Evolutionary conservation across 2,797 vertebrate genomes (phyloP).

Genomic region (Eleutherodactylus coqui): DNA sequence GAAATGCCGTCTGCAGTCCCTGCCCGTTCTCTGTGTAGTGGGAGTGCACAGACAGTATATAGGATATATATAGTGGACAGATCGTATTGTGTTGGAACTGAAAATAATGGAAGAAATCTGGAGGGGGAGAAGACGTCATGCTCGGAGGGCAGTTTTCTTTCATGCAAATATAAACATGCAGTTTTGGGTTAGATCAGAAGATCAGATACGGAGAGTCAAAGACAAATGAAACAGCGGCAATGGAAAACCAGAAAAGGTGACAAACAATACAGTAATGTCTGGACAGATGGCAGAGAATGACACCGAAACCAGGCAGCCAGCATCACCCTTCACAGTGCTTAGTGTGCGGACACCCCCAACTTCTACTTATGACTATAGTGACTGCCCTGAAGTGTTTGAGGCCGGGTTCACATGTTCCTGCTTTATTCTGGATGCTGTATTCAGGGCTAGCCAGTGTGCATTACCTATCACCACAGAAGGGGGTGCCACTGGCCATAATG

Average conservation of each 20-base stretch:
- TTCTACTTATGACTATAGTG: not conserved
- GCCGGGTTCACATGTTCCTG: too few relatives aligned
- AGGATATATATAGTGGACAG: not conserved
- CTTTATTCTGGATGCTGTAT: not conserved
- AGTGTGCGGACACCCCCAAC: not conserved
- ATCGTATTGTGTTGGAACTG: conserved; percentile 71
- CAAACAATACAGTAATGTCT: not conserved
- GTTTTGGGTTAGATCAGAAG: not conserved
- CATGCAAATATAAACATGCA: conserved; percentile 50
- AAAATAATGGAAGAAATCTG: not conserved
- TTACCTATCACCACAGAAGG: not conserved
- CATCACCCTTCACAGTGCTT: not conserved
- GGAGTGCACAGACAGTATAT: not conserved
- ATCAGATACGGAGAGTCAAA: conserved; percentile 12
- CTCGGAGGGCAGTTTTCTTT: not conserved
- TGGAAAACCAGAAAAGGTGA: not conserved
- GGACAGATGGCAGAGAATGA: not conserved
- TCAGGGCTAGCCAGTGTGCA: not conserved
- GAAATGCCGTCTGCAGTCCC: not conserved
- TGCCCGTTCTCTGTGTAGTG: not conserved
- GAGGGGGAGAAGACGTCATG: conserved; percentile 12
- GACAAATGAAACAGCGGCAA: conserved; percentile 12
- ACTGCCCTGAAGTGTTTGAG: not conserved
- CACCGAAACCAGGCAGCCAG: not conserved
- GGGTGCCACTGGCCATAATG: not conserved